Evolutionary conservation across 2,113 vertebrate genomes (phyloP).

Genomic region (Rhinopomastus cyanomelas): DNA sequence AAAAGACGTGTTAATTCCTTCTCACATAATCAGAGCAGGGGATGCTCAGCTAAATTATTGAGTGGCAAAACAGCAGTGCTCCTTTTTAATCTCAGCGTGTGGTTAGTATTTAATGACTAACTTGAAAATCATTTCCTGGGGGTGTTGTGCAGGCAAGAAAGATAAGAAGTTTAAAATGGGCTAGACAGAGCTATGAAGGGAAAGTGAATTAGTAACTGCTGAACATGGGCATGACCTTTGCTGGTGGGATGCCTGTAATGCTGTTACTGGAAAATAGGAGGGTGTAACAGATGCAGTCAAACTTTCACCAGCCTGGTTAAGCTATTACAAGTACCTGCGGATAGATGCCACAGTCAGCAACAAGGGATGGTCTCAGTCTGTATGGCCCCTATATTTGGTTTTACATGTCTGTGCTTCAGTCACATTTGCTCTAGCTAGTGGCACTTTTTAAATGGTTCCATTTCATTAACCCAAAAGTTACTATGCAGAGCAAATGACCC

Average conservation of each 20-base stretch:
- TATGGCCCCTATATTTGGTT: neutral
- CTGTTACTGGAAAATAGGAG: neutral
- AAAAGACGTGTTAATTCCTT: neutral
- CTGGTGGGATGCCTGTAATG: neutral
- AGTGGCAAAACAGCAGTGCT: neutral
- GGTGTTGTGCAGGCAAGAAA: neutral
- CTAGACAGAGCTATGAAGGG: neutral
- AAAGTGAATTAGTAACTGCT: slow-evolving; percentile 32
- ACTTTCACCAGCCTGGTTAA: neutral
- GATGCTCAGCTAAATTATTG: neutral
- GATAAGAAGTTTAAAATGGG: neutral
- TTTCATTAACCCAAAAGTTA: neutral
- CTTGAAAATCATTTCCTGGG: neutral
- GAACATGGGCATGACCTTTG: neutral
- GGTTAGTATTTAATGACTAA: slow-evolving; percentile 1
- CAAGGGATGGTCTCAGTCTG: neutral
- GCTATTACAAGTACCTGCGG: neutral
- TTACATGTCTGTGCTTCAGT: neutral
- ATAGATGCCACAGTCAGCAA: neutral
- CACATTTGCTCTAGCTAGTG: neutral
- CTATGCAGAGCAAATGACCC: neutral
- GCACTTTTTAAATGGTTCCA: neutral
- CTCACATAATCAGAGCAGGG: neutral
- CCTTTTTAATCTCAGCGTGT: neutral
- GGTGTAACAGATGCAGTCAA: neutral